Conservation (phyloP, 1,140 invertebrate species). For the Triops cancriformis region DNA sequence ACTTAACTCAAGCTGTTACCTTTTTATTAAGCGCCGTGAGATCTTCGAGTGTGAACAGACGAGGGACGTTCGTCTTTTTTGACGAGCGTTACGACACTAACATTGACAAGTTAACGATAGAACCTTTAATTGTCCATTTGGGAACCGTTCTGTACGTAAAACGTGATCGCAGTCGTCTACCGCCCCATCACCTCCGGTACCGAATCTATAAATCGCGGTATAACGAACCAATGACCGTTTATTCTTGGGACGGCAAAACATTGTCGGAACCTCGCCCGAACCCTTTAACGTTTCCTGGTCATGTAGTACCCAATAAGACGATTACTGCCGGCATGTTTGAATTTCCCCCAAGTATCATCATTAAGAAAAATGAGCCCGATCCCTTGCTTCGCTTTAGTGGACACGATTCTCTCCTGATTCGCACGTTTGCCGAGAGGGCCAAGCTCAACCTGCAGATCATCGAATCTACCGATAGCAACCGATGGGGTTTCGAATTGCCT, state of each 20-base stretch:
- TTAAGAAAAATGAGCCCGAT: neutral
- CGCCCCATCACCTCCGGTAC: neutral
- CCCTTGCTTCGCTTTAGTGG: neutral
- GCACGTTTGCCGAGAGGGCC: constrained; percentile 21
- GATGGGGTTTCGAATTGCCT: constrained; percentile 31
- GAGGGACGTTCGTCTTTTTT: neutral
- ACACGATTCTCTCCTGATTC: constrained; percentile 18
- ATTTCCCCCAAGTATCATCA: neutral
- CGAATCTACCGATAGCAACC: constrained; percentile 30
- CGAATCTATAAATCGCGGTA: neutral
- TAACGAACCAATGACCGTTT: neutral
- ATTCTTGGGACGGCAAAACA: neutral
- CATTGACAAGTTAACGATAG: neutral
- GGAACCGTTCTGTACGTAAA: neutral
- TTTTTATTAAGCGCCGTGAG: neutral
- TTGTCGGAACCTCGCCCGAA: neutral
- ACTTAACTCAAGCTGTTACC: neutral
- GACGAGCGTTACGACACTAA: neutral
- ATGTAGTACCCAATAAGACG: constrained; percentile 2
- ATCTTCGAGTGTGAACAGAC: neutral
- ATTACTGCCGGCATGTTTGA: neutral
- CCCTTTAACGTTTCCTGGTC: neutral
- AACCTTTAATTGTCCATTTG: neutral
- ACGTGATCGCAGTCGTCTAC: neutral
- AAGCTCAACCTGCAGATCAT: constrained; percentile 30